Evolutionary conservation across 2,888 invertebrate genomes (phyloP), one percentile per base, ranked within the genome.

Genomic region (Fragum fragum): DNA sequence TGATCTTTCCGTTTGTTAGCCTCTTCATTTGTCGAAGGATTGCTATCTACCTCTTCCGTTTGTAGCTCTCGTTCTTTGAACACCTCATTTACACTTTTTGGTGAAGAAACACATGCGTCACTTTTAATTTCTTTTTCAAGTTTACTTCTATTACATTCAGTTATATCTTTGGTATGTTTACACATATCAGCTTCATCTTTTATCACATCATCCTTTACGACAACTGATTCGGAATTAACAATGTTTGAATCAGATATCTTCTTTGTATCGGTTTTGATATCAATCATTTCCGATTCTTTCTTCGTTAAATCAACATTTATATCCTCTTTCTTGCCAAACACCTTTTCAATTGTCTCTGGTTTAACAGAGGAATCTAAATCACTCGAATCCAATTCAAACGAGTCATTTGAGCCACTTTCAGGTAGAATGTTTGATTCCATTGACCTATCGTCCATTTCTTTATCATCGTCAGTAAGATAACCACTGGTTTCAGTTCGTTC

Each of bases 401-500:
- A 66, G 42, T 66, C 66, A 23, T 42, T 66, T 23, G 72, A 59
- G 36, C 57, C 57, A 53, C 59, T 53, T 28, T 57, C 57, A 3
- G 59, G 26, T 39, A 72, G 21, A 36, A 23, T 14, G 42, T 66
- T 66, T 42, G 66, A 66, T 23, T 66, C 66, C n/a, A 66, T n/a
- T 18, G 66, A 66, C 21, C 42, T 42, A 39, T 66, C 42, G 3
- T 66, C 66, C 66, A 66, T 73, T 26, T 73, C 73, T 26, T 57
- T 61, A 5, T 59, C 73, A 61, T 80, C 78, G 52, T 81, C 79
- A 68, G 71, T 80, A 14, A 82, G 55, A 70, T 80, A 82, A 57
- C 83, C 81, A 74, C 82, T 87, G 7, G 86, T 83, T 59, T 78
- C 83, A 23, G 81, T 79, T 42, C 80, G 76, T 66, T 61, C 53